Evolutionary conservation across 2,888 invertebrate genomes (phyloP).

Genomic region (Pseudolycoriella hygida): DNA sequence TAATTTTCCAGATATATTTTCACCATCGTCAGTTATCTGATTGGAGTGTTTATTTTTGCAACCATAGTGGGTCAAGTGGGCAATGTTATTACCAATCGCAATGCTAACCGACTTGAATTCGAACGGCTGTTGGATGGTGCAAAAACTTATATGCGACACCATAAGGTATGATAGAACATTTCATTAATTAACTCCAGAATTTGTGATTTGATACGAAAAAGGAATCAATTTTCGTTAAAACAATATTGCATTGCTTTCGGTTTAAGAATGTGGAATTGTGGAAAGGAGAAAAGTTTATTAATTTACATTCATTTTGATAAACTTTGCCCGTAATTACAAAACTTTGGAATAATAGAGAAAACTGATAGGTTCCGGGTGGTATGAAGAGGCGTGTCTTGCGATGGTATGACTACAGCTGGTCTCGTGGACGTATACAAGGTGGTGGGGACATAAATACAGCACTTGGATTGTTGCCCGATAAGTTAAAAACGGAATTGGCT

Average conservation of each 20-base stretch:
- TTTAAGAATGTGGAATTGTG: too few relatives aligned
- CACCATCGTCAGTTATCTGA: constrained; percentile 91
- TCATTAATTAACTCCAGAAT: not conserved
- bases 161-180: constrained; percentile 41
- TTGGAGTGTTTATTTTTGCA: constrained; percentile 94
- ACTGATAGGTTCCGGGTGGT: constrained; percentile 60
- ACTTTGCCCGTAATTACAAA: too few relatives aligned
- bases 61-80: constrained; percentile 97
- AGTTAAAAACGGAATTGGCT: constrained; percentile 90
- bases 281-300: too few relatives aligned
- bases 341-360: not conserved
- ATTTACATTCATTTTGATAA: too few relatives aligned
- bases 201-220: not conserved
- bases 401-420: constrained; percentile 98
- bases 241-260: too few relatives aligned
- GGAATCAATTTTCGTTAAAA: too few relatives aligned
- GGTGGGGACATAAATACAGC: constrained; percentile 94
- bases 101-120: constrained; percentile 88
- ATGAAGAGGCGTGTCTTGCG: constrained; percentile 91
- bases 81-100: constrained; percentile 92
- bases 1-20: constrained; percentile 69
- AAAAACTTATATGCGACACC: constrained; percentile 93
- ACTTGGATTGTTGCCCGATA: constrained; percentile 81
- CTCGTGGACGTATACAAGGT: constrained; percentile 85
- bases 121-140: constrained; percentile 89